Conservation (phyloP, 2,797 vertebrate genomes). For the Perodicticus potto region DNA sequence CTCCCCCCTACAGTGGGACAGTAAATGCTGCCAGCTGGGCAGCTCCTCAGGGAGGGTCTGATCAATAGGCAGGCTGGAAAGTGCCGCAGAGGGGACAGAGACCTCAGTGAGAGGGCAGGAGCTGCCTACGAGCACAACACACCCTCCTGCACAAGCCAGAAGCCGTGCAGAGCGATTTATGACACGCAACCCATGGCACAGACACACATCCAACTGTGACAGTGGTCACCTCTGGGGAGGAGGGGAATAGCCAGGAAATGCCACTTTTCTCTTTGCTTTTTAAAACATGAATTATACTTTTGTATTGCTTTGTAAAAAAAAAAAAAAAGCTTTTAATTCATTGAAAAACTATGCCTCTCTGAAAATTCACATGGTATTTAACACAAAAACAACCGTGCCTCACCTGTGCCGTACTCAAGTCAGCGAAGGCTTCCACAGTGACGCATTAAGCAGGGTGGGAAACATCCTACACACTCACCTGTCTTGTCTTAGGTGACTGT, state of each 20-base stretch:
- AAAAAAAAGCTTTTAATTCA: neutral
- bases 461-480: too few species aligned
- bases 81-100: accelerated
- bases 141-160: neutral
- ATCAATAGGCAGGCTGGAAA: neutral
- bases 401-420: too few species aligned
- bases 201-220: neutral
- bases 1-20: accelerated
- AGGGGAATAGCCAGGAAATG: accelerated
- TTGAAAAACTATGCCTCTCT: neutral
- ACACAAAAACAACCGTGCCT: neutral
- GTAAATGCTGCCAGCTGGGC: neutral
- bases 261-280: too few species aligned
- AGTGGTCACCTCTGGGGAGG: too few species aligned
- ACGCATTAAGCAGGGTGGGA: accelerated
- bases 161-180: neutral
- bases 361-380: neutral
- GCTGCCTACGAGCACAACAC: accelerated
- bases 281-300: neutral
- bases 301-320: neutral
- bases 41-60: neutral
- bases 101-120: neutral
- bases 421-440: too few species aligned
- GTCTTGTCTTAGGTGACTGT: neutral
- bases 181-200: accelerated